These are phyloP conservation scores for Apis florea DNA, from an alignment of 1,140 invertebrate genomes.

Conservation along the genomic window DNA sequence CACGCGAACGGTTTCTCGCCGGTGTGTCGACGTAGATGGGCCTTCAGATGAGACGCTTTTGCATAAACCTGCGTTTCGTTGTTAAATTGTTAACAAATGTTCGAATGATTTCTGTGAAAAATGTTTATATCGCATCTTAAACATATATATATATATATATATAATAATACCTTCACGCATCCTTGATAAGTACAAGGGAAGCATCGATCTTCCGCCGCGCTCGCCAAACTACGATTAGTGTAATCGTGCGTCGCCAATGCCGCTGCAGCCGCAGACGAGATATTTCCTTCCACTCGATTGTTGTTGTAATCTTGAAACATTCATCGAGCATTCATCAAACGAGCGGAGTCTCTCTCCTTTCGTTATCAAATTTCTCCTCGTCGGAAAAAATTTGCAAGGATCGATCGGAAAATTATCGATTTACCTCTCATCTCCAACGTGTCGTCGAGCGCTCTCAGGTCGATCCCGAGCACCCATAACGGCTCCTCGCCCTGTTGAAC, in stretches of 20 bases:
- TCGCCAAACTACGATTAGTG: conserved; percentile 74
- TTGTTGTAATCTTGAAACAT: conserved; percentile 76
- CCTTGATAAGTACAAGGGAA: conserved; percentile 84
- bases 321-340: not conserved
- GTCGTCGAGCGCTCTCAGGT: conserved; percentile 74
- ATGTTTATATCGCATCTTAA: too few relatives aligned
- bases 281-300: conserved; percentile 71
- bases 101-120: accelerated
- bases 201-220: conserved; percentile 77
- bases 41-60: conserved; percentile 96
- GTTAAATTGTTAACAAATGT: too few relatives aligned
- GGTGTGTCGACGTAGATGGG: conserved; percentile 94
- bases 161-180: conserved; percentile 72
- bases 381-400: too few relatives aligned
- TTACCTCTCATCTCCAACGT: conserved; percentile 54
- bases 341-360: too few relatives aligned
- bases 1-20: conserved; percentile 96
- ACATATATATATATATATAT: not conserved
- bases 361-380: too few relatives aligned
- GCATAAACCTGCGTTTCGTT: conserved; percentile 86
- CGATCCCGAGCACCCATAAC: conserved; percentile 76
- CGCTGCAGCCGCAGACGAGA: conserved; percentile 71
- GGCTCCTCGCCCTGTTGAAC: conserved; percentile 71
- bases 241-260: conserved; percentile 79
- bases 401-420: conserved; percentile 49